phyloP scores from a whole-genome alignment of 2,113 vertebrate genomes.

The Cebus imitator region DNA sequence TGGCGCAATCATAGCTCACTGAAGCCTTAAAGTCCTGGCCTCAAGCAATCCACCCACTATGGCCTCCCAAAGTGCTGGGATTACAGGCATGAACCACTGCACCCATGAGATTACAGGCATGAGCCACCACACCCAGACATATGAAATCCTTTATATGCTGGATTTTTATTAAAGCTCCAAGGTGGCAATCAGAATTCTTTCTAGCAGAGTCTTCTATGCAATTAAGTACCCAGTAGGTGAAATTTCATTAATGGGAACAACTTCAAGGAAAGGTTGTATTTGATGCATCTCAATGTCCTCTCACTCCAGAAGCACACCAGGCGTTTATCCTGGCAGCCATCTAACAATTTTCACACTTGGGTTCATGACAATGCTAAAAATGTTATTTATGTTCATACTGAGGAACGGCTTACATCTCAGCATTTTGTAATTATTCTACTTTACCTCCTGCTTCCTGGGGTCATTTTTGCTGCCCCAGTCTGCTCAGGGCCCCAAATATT shows the following conservation, averaged over 20 bases:
- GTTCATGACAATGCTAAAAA: conserved; percentile 46
- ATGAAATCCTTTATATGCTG: conserved; percentile 22
- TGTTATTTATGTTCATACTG: conserved; percentile 55
- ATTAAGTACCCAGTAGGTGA: conserved; percentile 47
- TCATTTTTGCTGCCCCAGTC: not conserved
- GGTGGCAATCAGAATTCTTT: not conserved
- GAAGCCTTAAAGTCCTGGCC: no score
- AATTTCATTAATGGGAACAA: conserved; percentile 39
- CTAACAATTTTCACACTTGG: conserved; percentile 41
- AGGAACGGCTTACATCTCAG: conserved; percentile 54
- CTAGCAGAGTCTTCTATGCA: not conserved
- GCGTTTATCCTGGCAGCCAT: not conserved
- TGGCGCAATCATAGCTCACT: no score
- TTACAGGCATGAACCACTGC: no score
- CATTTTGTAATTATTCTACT: conserved; percentile 66
- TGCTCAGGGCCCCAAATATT: not conserved
- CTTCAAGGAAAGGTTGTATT: conserved; percentile 24
- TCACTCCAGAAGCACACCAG: not conserved
- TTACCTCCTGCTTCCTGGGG: conserved; percentile 36
- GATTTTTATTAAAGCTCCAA: not conserved
- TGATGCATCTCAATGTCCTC: not conserved
- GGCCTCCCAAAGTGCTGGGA: no score
- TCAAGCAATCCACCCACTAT: no score
- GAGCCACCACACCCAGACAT: no score
- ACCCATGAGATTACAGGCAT: no score